Conservation (phyloP, 53 echinoderm and acorn worm genomes). For the Crossaster papposus region DNA sequence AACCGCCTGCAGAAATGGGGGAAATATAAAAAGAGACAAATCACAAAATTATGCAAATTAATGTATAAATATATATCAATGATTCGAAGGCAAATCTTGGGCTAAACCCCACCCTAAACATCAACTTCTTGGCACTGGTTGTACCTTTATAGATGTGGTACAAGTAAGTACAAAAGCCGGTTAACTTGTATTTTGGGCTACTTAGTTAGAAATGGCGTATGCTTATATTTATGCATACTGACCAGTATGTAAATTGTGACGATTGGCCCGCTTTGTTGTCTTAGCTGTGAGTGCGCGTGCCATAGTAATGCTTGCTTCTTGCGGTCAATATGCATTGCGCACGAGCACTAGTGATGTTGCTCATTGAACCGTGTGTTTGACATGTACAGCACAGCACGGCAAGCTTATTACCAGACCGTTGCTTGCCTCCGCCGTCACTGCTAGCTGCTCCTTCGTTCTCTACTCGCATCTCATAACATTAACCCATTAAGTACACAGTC, state of each 20-base stretch:
- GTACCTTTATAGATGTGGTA: no score
- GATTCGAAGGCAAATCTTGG: no score
- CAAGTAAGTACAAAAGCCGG: no score
- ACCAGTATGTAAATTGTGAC: conserved; percentile 23
- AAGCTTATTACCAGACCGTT: conserved; percentile 48
- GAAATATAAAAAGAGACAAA: no score
- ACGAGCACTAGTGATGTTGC: conserved; percentile 24
- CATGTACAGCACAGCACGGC: conserved; percentile 21
- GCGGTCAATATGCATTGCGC: conserved; percentile 8
- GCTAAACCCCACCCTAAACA: no score
- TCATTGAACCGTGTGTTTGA: conserved; percentile 62
- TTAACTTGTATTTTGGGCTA: background rate
- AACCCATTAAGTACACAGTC: conserved; percentile 63
- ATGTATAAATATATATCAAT: no score
- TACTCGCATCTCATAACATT: conserved; percentile 62
- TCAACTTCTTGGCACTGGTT: no score
- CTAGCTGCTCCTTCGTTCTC: conserved; percentile 44
- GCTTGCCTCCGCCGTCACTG: conserved; percentile 56
- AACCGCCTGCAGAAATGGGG: no score
- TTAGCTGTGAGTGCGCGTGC: conserved; percentile 53
- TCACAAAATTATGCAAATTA: no score
- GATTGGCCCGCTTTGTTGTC: conserved; percentile 51
- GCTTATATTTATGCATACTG: background rate
- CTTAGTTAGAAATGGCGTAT: background rate
- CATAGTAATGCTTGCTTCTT: conserved; percentile 8